phyloP scores from a whole-genome alignment of 2,888 invertebrate genomes.

The Gymnoscelis rufifasciata region DNA sequence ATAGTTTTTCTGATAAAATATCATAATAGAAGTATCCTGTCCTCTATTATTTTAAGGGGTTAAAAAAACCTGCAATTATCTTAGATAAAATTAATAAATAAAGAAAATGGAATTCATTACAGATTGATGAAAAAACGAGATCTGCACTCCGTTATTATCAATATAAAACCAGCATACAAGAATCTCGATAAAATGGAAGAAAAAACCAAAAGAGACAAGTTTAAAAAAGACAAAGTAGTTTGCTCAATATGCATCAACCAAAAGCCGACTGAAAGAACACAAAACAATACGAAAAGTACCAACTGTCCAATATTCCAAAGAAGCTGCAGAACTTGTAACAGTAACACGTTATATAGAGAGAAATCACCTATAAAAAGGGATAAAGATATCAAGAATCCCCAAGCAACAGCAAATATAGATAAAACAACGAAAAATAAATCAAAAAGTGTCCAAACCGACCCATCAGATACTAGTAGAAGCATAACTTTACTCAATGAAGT shows the following conservation, averaged over 20 bases:
- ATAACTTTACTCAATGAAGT: conserved; percentile 62
- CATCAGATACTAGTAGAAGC: conserved; percentile 41
- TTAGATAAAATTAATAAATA: too few relatives aligned
- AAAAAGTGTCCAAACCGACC: conserved; percentile 45
- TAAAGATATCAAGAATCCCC: neutral
- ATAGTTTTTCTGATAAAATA: too few relatives aligned
- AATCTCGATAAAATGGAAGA: conserved; percentile 22
- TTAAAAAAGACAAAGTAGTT: conserved; percentile 7
- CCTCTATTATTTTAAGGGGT: too few relatives aligned
- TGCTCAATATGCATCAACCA: too few relatives aligned
- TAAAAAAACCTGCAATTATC: too few relatives aligned
- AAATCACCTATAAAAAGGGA: too few relatives aligned
- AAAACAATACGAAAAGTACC: too few relatives aligned
- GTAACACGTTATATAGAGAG: too few relatives aligned
- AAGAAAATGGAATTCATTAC: neutral
- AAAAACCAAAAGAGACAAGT: conserved; percentile 14
- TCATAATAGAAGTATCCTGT: too few relatives aligned
- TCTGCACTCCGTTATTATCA: neutral
- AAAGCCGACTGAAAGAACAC: too few relatives aligned
- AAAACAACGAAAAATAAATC: conserved; percentile 5
- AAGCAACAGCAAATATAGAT: neutral
- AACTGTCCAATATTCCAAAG: too few relatives aligned
- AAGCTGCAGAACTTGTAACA: too few relatives aligned
- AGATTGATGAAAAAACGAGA: neutral
- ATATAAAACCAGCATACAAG: conserved; percentile 28